A percentile compares a stretch with the other conserved stretches of the same genome.
Evolutionary conservation across 1,140 invertebrate genomes (phyloP).

Genomic region (Drosophila virilis): DNA sequence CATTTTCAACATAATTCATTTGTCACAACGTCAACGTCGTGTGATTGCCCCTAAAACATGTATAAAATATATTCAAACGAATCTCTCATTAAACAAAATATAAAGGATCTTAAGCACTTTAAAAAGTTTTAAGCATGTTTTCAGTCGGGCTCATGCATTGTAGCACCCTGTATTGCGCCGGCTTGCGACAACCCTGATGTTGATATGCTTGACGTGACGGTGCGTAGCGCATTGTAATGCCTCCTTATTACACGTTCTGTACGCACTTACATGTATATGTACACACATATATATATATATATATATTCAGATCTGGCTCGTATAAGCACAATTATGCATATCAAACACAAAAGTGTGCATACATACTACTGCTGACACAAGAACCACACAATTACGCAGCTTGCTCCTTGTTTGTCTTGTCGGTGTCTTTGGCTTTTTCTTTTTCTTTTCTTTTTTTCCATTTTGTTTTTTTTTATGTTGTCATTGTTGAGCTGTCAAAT

Average conservation of each 20-base stretch:
- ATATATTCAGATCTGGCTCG: constrained; percentile 15
- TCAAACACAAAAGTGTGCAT: constrained; percentile 45
- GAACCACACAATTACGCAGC: constrained; percentile 65
- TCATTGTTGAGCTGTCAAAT: constrained; percentile 54
- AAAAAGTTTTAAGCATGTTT: not conserved
- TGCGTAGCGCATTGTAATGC: constrained; percentile 45
- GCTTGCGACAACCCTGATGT: constrained; percentile 55
- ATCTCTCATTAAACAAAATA: no score
- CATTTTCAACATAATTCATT: no score
- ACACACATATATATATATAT: constrained; percentile 19
- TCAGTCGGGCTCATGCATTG: not conserved
- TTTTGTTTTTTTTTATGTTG: constrained; percentile 13
- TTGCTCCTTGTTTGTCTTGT: constrained; percentile 39
- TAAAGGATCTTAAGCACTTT: no score
- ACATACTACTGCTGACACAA: constrained; percentile 32
- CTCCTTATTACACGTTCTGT: constrained; percentile 19
- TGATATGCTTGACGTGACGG: constrained; percentile 70
- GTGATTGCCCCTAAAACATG: no score
- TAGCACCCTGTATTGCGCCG: constrained; percentile 26
- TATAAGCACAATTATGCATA: constrained; percentile 45
- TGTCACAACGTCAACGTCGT: no score
- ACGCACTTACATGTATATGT: constrained; percentile 11
- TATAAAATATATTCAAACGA: no score
- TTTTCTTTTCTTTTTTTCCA: constrained; percentile 9
- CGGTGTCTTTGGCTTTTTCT: constrained; percentile 1